Evolutionary conservation across 2,888 invertebrate species (phyloP).

Genomic region (Odontocolon sp.): DNA sequence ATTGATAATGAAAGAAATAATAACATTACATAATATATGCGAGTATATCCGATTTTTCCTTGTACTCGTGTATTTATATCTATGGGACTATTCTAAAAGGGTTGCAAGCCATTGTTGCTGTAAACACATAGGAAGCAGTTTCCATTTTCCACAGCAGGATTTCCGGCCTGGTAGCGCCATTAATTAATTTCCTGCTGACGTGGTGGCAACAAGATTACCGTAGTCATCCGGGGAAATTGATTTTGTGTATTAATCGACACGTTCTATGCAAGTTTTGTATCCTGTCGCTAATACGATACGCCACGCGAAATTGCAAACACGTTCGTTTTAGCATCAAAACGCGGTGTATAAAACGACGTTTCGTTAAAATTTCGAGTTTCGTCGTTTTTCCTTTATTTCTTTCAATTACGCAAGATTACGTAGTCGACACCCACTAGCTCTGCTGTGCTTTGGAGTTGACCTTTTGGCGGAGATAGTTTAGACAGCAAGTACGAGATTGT

Average conservation of each 20-base stretch:
- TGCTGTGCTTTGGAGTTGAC: background rate
- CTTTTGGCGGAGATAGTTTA: background rate
- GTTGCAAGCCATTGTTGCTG: background rate
- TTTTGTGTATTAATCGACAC: slow-evolving; percentile 32
- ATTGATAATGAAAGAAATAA: too few relatives aligned
- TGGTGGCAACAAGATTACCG: slow-evolving; percentile 62
- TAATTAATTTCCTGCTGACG: slow-evolving; percentile 63
- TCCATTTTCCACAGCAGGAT: slow-evolving; percentile 26
- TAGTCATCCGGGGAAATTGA: slow-evolving; percentile 47
- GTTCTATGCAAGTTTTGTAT: background rate
- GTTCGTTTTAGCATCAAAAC: background rate
- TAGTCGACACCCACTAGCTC: background rate
- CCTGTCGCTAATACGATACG: too few relatives aligned
- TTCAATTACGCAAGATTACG: background rate
- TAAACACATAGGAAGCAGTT: too few relatives aligned
- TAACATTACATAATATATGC: too few relatives aligned
- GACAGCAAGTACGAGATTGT: background rate
- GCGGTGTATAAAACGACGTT: background rate
- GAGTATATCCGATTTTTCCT: too few relatives aligned
- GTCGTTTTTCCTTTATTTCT: background rate
- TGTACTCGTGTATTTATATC: too few relatives aligned
- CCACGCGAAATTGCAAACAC: background rate
- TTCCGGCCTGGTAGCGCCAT: slow-evolving; percentile 40
- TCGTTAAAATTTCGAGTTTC: background rate
- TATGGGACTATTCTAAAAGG: background rate